Evolutionary conservation across 1,140 invertebrate genomes (phyloP).

Genomic region (Ceratosolen solmsi): DNA sequence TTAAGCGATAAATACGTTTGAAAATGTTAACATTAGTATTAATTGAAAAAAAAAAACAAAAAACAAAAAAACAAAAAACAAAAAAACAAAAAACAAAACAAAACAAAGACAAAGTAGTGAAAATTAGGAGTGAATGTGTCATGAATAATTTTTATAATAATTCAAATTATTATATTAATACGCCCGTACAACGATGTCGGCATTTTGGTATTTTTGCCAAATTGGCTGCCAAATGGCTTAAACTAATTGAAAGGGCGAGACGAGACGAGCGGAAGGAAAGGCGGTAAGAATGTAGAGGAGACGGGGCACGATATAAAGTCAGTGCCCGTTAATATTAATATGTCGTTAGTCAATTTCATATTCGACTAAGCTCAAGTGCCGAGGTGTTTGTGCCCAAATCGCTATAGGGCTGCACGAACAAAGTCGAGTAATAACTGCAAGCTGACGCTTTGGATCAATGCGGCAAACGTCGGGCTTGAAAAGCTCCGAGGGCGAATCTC

Average conservation of each 20-base stretch:
- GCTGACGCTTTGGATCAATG: slow-evolving; percentile 72
- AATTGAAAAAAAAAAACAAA: too few relatives aligned
- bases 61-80: too few relatives aligned
- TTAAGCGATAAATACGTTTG: too few relatives aligned
- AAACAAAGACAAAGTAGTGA: too few relatives aligned
- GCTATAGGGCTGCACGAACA: slow-evolving; percentile 57
- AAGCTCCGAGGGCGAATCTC: neutral
- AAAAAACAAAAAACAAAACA: too few relatives aligned
- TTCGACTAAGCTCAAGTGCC: slow-evolving; percentile 51
- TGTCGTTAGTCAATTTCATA: slow-evolving; percentile 55
- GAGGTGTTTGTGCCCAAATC: slow-evolving; percentile 53
- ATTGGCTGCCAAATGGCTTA: too few relatives aligned
- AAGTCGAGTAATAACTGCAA: slow-evolving; percentile 68
- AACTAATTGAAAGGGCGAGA: neutral
- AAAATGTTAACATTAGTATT: too few relatives aligned
- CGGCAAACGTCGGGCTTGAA: slow-evolving; percentile 36
- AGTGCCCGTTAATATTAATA: slow-evolving; percentile 42
- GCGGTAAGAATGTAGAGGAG: neutral
- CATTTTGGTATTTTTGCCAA: too few relatives aligned
- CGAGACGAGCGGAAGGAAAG: neutral
- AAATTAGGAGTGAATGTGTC: too few relatives aligned
- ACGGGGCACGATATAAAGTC: neutral
- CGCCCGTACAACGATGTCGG: too few relatives aligned
- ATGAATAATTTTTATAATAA: too few relatives aligned
- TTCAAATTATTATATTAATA: too few relatives aligned